Percentiles rank a stretch among this genome's conserved stretches.
These are phyloP conservation scores for Andrena marginata DNA, from an alignment of 2,888 invertebrate species.

Conservation along the genomic window DNA sequence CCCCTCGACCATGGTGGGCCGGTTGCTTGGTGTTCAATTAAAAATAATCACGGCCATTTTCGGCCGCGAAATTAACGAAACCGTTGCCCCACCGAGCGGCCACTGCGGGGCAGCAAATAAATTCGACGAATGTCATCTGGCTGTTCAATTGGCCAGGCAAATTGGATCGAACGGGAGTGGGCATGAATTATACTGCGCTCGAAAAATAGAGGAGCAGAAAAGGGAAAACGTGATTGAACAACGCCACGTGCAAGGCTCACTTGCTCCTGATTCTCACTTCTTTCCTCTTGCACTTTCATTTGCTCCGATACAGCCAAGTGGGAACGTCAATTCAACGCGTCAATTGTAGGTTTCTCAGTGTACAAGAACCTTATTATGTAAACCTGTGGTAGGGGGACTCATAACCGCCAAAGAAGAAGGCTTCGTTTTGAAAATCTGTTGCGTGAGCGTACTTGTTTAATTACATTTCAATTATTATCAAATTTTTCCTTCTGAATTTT, in stretches of 20 bases:
- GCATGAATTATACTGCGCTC: slow-evolving; percentile 38
- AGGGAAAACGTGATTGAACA: neutral
- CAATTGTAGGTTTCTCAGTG: neutral
- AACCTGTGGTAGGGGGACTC: too few relatives aligned
- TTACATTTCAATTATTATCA: too few relatives aligned
- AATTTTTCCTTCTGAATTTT: too few relatives aligned
- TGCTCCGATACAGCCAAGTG: neutral
- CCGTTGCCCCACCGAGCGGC: neutral
- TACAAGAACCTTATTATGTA: neutral
- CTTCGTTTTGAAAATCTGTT: too few relatives aligned
- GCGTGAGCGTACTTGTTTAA: too few relatives aligned
- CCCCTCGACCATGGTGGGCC: neutral
- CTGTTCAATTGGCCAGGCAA: slow-evolving; percentile 50
- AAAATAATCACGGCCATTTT: slow-evolving; percentile 42
- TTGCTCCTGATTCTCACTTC: neutral
- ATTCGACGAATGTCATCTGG: slow-evolving; percentile 49
- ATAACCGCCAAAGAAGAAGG: too few relatives aligned
- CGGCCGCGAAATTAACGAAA: slow-evolving; percentile 40
- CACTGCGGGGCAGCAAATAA: slow-evolving; percentile 25
- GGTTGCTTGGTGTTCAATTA: slow-evolving; percentile 35
- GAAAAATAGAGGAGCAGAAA: neutral
- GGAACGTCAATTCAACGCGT: neutral
- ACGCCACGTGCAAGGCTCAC: slow-evolving; percentile 14
- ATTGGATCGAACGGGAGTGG: slow-evolving; percentile 29
- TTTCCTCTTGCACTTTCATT: neutral